Evolutionary conservation across 2,797 vertebrate species (phyloP).

Genomic region (Takifugu ocellatus): DNA sequence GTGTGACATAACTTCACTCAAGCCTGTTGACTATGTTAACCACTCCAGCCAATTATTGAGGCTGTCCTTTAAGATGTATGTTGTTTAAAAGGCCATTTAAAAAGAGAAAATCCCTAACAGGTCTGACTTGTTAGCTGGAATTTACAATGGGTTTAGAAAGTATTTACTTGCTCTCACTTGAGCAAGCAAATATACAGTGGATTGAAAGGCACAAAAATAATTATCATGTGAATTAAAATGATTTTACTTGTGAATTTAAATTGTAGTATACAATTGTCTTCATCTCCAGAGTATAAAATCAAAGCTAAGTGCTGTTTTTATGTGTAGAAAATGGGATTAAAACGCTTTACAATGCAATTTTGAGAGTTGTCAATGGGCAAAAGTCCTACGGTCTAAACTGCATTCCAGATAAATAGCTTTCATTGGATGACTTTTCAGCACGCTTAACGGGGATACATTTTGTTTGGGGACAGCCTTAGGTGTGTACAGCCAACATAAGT

Average conservation of each 20-base stretch:
- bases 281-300: constrained; percentile 11
- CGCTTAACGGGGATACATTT: constrained; percentile 87
- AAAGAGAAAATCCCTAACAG: constrained; percentile 13
- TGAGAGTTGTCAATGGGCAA: constrained; percentile 39
- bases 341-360: constrained; percentile 39
- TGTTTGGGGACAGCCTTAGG: constrained; percentile 82
- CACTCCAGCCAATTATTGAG: constrained; percentile 16
- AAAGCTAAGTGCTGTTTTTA: constrained; percentile 20
- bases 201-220: background rate
- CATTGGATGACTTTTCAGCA: constrained; percentile 76
- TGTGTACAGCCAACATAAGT: constrained; percentile 85
- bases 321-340: constrained; percentile 30
- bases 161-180: background rate
- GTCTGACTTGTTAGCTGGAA: constrained; percentile 1
- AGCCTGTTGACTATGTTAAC: constrained; percentile 18
- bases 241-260: background rate
- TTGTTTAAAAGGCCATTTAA: constrained; percentile 4
- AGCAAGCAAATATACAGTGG: background rate
- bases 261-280: constrained; percentile 8
- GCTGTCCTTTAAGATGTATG: constrained; percentile 19
- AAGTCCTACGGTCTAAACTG: constrained; percentile 50
- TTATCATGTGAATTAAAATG: background rate
- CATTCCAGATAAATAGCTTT: constrained; percentile 65
- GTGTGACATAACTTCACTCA: constrained; percentile 22
- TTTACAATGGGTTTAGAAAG: background rate